A percentile compares a stretch with the other conserved stretches of the same genome.
Evolutionary conservation across 2,113 vertebrate species (phyloP).

Genomic region (Stictonetta naevosa): DNA sequence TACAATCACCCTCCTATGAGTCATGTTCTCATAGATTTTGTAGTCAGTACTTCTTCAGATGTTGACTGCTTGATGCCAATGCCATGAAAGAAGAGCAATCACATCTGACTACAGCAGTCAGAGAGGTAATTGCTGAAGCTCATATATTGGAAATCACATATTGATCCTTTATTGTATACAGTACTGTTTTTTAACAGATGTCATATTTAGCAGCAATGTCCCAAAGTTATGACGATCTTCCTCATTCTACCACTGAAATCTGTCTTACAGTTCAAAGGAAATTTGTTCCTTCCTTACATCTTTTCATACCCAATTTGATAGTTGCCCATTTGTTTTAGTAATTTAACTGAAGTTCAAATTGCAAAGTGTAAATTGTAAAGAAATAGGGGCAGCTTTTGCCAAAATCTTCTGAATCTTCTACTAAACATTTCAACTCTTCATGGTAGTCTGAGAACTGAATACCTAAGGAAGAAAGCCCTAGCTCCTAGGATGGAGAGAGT

Average conservation of each 20-base stretch:
- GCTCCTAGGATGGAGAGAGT: background rate
- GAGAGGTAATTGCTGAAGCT: background rate
- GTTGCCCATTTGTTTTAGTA: background rate
- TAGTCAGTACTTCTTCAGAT: background rate
- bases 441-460: background rate
- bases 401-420: background rate
- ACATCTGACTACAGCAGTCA: background rate
- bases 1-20: accelerated
- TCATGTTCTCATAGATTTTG: background rate
- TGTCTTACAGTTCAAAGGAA: background rate
- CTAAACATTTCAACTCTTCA: background rate
- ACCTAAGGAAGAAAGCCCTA: background rate
- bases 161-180: background rate
- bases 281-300: background rate
- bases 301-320: background rate
- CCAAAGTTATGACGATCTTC: background rate
- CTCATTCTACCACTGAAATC: background rate
- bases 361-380: background rate
- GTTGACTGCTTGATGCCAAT: background rate
- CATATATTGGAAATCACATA: background rate
- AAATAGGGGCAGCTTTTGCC: background rate
- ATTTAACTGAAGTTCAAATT: background rate
- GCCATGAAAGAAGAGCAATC: background rate
- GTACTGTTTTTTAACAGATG: background rate
- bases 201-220: background rate